These are phyloP conservation scores for Desmophyllum pertusum DNA, from an alignment of 92 coral and sea anemone species.

Conservation along the genomic window DNA sequence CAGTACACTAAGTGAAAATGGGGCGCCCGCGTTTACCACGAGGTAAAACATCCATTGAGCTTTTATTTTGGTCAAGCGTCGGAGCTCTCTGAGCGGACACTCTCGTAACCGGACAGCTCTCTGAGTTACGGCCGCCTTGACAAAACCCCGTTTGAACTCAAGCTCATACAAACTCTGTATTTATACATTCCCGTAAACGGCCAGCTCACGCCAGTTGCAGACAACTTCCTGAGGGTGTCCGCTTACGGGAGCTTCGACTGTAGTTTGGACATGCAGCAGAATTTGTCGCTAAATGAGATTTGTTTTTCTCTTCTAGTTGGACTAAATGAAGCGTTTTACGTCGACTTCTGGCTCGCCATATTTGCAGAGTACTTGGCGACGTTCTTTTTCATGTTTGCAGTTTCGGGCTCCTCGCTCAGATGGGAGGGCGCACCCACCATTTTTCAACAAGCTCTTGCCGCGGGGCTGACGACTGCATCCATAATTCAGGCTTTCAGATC, in stretches of 20 bases:
- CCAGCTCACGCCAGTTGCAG: no score
- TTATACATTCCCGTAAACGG: no score
- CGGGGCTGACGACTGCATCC: constrained; percentile 61
- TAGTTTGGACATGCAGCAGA: no score
- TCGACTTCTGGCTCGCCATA: constrained; percentile 63
- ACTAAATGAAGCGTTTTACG: constrained; percentile 48
- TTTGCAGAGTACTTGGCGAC: constrained; percentile 69
- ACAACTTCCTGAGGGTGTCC: no score
- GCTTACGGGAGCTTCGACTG: no score
- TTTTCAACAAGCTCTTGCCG: constrained; percentile 59
- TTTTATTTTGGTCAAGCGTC: neutral
- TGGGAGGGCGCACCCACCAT: constrained; percentile 77
- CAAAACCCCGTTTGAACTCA: no score
- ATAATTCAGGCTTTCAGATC: constrained; percentile 67
- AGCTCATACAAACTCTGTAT: no score
- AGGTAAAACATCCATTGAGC: neutral
- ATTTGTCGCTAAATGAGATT: neutral
- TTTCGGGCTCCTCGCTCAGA: constrained; percentile 62
- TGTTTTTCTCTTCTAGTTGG: constrained; percentile 43
- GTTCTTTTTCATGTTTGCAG: constrained; percentile 61
- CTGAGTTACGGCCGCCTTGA: no score
- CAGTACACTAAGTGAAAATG: neutral
- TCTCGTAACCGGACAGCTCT: no score
- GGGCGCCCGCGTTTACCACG: constrained; percentile 16
- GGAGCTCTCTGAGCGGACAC: no score